These are phyloP conservation scores for Pseudocheirus occidentalis DNA, from an alignment of 2,797 vertebrate species.

Conservation along the genomic window DNA sequence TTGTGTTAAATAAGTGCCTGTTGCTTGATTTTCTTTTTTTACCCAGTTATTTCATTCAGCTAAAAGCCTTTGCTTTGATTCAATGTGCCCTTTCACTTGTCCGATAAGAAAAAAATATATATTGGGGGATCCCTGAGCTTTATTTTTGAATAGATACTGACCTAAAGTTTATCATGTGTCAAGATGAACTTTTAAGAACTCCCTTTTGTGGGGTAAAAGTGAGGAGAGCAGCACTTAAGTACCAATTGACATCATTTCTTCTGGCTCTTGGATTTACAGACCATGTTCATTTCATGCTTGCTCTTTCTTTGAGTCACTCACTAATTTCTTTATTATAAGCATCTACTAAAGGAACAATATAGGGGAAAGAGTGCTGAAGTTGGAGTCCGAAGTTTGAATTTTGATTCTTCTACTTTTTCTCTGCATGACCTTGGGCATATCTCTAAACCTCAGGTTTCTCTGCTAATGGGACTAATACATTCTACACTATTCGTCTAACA, in stretches of 20 bases:
- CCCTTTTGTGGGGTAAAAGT: neutral
- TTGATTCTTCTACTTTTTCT: neutral
- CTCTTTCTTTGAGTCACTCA: neutral
- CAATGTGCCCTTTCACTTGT: neutral
- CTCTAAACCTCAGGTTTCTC: neutral
- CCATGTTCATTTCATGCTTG: neutral
- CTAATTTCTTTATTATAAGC: neutral
- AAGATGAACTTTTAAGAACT: neutral
- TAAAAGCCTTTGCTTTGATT: neutral
- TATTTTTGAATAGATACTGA: neutral
- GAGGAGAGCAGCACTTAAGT: neutral
- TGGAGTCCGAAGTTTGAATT: neutral
- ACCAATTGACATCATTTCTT: neutral
- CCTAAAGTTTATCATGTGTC: neutral
- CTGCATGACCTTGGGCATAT: neutral
- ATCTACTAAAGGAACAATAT: neutral
- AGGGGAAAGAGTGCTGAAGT: neutral
- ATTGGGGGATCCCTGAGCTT: neutral
- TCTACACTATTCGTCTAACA: neutral
- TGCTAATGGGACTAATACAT: neutral
- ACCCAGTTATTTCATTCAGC: neutral
- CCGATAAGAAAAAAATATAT: neutral
- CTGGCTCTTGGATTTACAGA: neutral
- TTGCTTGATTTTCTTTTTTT: neutral
- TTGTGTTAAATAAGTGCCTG: neutral